Evolutionary conservation across 2,888 invertebrate genomes (phyloP), one percentile per base, ranked within the genome.

Genomic region (Aquatica leii): DNA sequence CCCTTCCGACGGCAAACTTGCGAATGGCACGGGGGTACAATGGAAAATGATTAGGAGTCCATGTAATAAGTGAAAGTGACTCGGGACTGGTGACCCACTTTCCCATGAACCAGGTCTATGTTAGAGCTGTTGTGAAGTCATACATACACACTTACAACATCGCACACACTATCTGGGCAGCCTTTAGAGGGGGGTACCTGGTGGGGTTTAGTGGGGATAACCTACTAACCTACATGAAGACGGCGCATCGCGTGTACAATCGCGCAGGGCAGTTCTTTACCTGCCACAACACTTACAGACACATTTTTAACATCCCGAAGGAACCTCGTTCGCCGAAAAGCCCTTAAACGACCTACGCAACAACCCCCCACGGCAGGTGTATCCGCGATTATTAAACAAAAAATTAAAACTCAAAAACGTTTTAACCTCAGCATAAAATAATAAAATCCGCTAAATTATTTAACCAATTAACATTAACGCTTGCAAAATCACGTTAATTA

Each of bases 61-160:
- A 88, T 90, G 90, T 89, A 90, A 90, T 89, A 90, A 91, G 91
- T 91, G 91, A 91, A 91, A 91, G 91, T 91, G 90, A 90, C 86
- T 87, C 86, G 43, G 88, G 77, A 76, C 78, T 74, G 83, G 81
- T 91, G 93, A 92, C 93, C 93, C 89, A 93, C 92, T 93, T 93
- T 92, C 90, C 87, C 86, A 86, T 88, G 90, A 92, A 92, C 91
- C 92, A 92, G 92, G 92, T 92, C 92, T 92, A 93, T 93, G 92
- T 92, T 90, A 90, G 88, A 82, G 78, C 76, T 75, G 78, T 78
- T 78, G 80, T 79, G 80, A 77, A 80, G 79, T 80, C 80, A 79
- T 78, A 79, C 76, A 71, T 68, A 73, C 75, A 73, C 73, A 73
- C 77, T 77, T 77, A 78, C 79, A 77, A 76, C 77, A 78, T 76